A percentile compares a stretch with the other conserved stretches of the same genome.
phyloP scores from a whole-genome alignment of 2,113 vertebrate genomes.

The Charadrius vociferus region DNA sequence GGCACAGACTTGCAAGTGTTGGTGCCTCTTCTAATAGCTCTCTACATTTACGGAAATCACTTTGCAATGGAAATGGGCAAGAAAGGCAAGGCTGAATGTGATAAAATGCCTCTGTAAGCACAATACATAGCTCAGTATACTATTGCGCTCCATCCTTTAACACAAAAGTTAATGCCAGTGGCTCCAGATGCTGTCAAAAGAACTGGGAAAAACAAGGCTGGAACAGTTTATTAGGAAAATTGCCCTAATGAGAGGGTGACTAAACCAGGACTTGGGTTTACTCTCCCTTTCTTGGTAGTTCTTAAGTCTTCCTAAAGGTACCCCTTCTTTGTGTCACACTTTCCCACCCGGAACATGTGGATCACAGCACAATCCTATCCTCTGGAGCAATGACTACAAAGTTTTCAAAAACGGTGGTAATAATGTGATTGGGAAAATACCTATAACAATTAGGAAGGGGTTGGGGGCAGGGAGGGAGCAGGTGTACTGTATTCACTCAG shows the following conservation, averaged over 20 bases:
- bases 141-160: neutral
- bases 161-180: neutral
- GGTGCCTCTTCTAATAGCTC: neutral
- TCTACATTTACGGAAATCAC: neutral
- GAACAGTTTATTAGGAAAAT: neutral
- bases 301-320: neutral
- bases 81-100: neutral
- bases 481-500: neutral
- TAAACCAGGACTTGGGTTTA: neutral
- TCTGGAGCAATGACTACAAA: neutral
- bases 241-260: neutral
- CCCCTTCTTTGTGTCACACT: neutral
- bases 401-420: neutral
- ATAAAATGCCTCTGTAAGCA: neutral
- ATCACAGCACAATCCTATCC: neutral
- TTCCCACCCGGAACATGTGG: neutral
- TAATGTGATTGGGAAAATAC: neutral
- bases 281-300: neutral
- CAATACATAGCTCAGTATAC: neutral
- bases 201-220: neutral
- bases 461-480: neutral
- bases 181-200: neutral
- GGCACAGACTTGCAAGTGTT: neutral
- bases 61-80: neutral
- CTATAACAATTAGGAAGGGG: neutral